Base-by-base conservation (phyloP, 2,797 vertebrate species). In the Macroramphosus scolopax region DNA sequence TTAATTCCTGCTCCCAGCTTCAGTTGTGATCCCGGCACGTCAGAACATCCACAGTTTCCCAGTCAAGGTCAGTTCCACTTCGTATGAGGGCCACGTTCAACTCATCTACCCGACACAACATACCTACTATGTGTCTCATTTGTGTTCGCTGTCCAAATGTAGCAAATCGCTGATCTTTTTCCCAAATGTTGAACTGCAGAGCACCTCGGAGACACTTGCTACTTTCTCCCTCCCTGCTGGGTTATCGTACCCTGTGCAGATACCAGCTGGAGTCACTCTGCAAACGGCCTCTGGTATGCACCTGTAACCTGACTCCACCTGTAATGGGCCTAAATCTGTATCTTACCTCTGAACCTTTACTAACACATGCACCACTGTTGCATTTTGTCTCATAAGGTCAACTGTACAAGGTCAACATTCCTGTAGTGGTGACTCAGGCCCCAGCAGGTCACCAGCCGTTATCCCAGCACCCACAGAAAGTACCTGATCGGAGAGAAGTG, bases 381-480 rank as follows among this genome's bases (percentile, higher is more conserved):
- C 35, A 2, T 38, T 52, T 32, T 47, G 5, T 52, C 49, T 17
- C 32, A 41, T 12, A 15, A 99, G 97, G 95, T 42, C 94, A 96
- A 1, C 85, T 99, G 46, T 99, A 94, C 77, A 97, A 98, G 73
- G 93, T 99, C 29, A 96, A 91, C 8, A 83, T 98, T 58, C 97
- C 97, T 8, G 88, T 98, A 12, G 85, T 96, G 88, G 93, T 98
- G 14, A 90, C 94, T 3, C 94, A 94, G 77, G 81, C 91, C 33
- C 72, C 91, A 0, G 91, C 83, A 31, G 84, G 88, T 33, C 81
- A 90, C 36, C 82, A 63, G 7, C 17, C 89, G 53, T 57, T 86
- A 2, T 72, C 89, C 37, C 89, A 79, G 17, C 70, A 87, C 2
- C 8, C 82, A 43, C 89, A 87, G 32, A 91, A 88, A 37, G 59